These are phyloP conservation scores for Orientallactaga sibirica DNA, from an alignment of 2,797 vertebrate species.

Conservation along the genomic window DNA sequence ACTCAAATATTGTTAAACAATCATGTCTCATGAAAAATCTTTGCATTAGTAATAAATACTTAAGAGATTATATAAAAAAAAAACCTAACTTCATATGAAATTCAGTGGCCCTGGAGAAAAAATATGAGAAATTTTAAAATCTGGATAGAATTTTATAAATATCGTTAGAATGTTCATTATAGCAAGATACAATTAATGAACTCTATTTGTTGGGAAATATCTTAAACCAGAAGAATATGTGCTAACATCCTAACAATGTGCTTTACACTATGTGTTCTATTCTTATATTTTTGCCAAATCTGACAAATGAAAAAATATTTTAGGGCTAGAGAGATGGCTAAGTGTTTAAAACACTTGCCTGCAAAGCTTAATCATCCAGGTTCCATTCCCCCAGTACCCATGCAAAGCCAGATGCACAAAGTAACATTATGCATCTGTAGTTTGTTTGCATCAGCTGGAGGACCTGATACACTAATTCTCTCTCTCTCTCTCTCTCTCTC, in stretches of 20 bases:
- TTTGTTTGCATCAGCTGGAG: no score
- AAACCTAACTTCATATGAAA: neutral
- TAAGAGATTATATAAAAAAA: conserved; percentile 20
- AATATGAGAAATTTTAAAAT: neutral
- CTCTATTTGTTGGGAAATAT: neutral
- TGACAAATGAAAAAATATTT: neutral
- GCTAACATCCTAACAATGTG: neutral
- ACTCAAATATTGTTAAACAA: neutral
- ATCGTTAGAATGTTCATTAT: neutral
- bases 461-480: no score
- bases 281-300: neutral
- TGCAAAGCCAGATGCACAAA: no score
- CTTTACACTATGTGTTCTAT: neutral
- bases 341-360: no score
- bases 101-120: neutral
- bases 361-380: no score
- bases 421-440: no score
- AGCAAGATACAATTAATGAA: neutral
- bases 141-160: neutral
- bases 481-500: no score
- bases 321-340: no score
- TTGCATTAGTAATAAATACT: conserved; percentile 7
- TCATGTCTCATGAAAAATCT: neutral
- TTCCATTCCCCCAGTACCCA: no score
- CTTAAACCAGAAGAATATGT: neutral